Base-by-base conservation (phyloP, 2,888 invertebrate species). In the Aporophyla nigra region DNA sequence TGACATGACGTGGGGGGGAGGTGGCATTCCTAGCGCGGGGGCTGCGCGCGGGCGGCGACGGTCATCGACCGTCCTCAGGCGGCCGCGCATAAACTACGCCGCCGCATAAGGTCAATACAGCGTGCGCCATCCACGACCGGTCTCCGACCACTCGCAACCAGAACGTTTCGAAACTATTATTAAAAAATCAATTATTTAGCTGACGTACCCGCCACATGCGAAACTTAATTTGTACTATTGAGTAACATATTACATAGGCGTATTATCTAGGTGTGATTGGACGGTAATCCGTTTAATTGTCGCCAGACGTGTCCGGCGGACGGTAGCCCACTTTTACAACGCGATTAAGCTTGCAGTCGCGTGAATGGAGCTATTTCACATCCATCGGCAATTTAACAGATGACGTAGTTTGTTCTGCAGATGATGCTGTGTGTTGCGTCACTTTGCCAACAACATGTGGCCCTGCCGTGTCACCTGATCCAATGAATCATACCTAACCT, bases 51-150 rank as follows among this genome's bases (percentile, higher is more conserved):
- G 90, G 88, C 88, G 92, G 91, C 91, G 92, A 89, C 93, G 96
- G 96, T 96, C 96, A 95, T 96, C 96, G 96, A 96, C 96, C 96
- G 96, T 96, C 96, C 96, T 96, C 96, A 90, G 93, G 88, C 93
- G 93, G 93, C 92, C 94, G 93, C 92, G 94, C 94, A 95, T 94
- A 94, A 94, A 95, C 95, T 95, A 96, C 96, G 94, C 95, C 94
- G 94, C 91, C 95, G 95, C 95, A 94, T 95, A 95, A 96, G 96
- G 96, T 96, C 96, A 96, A 94, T 93, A 95, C 92, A 90, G 93
- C 91, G 90, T 92, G 93, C 92, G 91, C 92, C 90, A 88, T 87
- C 89, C 83, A 86, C 91, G 86, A 87, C 89, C 88, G 86, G 90
- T 87, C 87, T 82, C 79, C 84, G 78, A 83, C 86, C 85, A 80